Base-by-base conservation (phyloP, 2,797 vertebrate species). In the Lacerta bilineata region DNA sequence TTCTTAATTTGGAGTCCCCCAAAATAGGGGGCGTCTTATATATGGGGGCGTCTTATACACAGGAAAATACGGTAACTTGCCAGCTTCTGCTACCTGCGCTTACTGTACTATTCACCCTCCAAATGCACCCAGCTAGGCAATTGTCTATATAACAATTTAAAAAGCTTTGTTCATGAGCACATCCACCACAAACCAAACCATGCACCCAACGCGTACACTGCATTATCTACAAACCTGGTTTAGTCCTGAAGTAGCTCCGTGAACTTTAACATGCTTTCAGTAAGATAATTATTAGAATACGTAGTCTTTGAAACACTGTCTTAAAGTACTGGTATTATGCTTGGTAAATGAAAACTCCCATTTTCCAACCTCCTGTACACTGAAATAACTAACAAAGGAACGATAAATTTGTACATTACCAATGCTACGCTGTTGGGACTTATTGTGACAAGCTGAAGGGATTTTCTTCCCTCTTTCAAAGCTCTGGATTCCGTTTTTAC, bases 381-480 rank as follows among this genome's bases (percentile, higher is more conserved):
- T 33, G 87, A 90, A 89, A 77, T 64, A 50, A 92, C 0, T 1
- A 55, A 74, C 80, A 92, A 66, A 75, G 17, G 3, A 50, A 94
- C 93, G 0, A 41, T 43, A 93, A 83, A 87, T 69, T 36, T 89
- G 86, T 95, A 95, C 95, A 0, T 95, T 95, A 95, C 93, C 95
- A 84, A 87, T 94, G 83, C 75, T 39, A 76, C 77, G 82, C 66
- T 93, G 90, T 89, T 80, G 89, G 80, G 79, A 89, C 87, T 87
- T 89, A 72, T 36, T 85, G 10, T 90, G 87, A 74, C 15, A 80
- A 89, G 83, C 64, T 61, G 64, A 78, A 89, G 91, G n/a, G 64
- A 92, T 66, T 0, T 0, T 86, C 69, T 77, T 90, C 88, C 74
- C 41, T 83, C 61, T 36, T 36, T 86, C 1, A 8, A 93, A 95